Conservation (phyloP, 2,888 invertebrate species). For the Odontocerum albicorne region DNA sequence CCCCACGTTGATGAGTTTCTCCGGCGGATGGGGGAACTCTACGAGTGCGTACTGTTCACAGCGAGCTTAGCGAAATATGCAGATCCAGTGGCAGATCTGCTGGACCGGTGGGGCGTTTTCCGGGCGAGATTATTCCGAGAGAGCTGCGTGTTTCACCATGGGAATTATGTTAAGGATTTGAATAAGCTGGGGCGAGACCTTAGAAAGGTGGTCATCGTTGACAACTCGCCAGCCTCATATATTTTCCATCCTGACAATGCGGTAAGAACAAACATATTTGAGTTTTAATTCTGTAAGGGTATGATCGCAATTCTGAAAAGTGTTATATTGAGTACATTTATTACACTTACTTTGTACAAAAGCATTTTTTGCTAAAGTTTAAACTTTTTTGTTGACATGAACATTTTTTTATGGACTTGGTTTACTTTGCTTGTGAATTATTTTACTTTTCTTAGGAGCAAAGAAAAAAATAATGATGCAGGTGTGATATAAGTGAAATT, state of each 20-base stretch:
- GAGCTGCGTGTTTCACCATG: constrained; percentile 99
- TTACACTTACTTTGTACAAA: too few species aligned
- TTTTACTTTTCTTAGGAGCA: too few species aligned
- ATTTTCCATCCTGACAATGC: constrained; percentile 99
- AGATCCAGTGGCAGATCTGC: constrained; percentile 97
- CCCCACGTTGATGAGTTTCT: constrained; percentile 99
- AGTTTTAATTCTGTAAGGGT: too few species aligned
- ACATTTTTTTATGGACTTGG: too few species aligned
- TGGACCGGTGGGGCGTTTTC: constrained; percentile 97
- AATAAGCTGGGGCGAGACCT: constrained; percentile 96
- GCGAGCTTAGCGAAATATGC: constrained; percentile 99
- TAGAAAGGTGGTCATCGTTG: constrained; percentile 95
- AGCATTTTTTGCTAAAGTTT: too few species aligned
- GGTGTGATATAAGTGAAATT: too few species aligned
- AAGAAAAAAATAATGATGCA: too few species aligned
- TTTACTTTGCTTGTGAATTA: too few species aligned
- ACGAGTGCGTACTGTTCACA: constrained; percentile 99
- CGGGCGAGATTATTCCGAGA: constrained; percentile 96
- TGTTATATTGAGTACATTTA: too few species aligned
- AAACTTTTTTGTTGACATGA: too few species aligned
- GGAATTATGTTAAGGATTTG: constrained; percentile 99
- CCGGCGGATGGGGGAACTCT: constrained; percentile 95
- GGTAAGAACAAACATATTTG: constrained; percentile 79
- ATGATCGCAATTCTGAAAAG: too few species aligned
- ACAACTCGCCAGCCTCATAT: constrained; percentile 99